These are phyloP conservation scores for Macquaria ambigua DNA, from an alignment of 2,113 vertebrate species.

Conservation along the genomic window DNA sequence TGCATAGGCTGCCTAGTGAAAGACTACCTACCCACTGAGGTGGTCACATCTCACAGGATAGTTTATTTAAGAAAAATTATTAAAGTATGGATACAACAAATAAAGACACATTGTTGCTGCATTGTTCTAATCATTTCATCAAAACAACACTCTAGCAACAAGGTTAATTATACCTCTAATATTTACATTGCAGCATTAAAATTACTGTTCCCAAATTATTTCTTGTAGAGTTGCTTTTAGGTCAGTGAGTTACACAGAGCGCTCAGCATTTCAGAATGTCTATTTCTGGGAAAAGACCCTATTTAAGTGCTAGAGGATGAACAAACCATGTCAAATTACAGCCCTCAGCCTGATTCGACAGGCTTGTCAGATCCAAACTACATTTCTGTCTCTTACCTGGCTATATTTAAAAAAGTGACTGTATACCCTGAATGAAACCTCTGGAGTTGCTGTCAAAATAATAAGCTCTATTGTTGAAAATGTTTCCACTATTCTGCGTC, in stretches of 20 bases:
- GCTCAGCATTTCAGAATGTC: constrained; percentile 52
- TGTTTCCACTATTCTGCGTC: constrained; percentile 2
- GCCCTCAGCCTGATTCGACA: constrained; percentile 78
- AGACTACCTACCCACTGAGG: neutral
- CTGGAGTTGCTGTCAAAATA: constrained; percentile 49
- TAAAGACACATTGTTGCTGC: neutral
- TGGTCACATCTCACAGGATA: neutral
- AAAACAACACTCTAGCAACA: neutral
- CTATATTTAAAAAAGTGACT: constrained; percentile 24
- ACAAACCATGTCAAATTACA: constrained; percentile 80
- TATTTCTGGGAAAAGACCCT: constrained; percentile 61
- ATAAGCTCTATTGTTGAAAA: constrained; percentile 42
- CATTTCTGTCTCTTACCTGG: constrained; percentile 56
- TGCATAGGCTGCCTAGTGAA: constrained; percentile 34
- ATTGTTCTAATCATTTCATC: neutral
- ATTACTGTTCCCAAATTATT: neutral
- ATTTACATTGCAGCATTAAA: neutral
- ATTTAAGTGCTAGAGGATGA: constrained; percentile 65
- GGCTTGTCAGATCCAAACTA: constrained; percentile 69
- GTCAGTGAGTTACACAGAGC: constrained; percentile 40
- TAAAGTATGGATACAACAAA: neutral
- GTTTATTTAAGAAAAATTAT: neutral
- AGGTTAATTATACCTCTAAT: neutral
- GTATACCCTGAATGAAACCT: constrained; percentile 13
- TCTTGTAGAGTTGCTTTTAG: constrained; percentile 27